Evolutionary conservation across 2,113 vertebrate genomes (phyloP).

Genomic region (Triplophysa rosa): DNA sequence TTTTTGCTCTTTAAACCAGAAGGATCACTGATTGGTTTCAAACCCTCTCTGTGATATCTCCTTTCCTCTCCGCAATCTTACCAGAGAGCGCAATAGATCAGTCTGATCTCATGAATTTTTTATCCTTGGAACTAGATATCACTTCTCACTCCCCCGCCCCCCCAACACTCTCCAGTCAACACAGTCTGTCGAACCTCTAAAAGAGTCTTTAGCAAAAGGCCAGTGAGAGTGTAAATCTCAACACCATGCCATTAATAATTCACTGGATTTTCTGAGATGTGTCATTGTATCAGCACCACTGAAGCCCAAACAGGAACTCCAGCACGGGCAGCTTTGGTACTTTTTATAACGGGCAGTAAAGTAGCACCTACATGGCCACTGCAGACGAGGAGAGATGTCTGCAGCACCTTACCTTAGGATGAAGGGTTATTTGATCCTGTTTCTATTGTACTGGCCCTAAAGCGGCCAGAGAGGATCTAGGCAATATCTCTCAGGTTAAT

Average conservation of each 20-base stretch:
- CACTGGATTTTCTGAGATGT: conserved; percentile 37
- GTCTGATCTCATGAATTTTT: conserved; percentile 50
- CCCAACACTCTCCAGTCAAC: conserved; percentile 37
- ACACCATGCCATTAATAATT: conserved; percentile 45
- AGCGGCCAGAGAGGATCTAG: conserved; percentile 55
- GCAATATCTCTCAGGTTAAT: conserved; percentile 72
- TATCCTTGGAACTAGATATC: conserved; percentile 44
- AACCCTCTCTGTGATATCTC: not conserved
- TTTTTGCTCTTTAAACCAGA: not conserved
- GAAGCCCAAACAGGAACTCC: not conserved
- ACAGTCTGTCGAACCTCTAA: conserved; percentile 36
- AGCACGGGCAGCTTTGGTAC: not conserved
- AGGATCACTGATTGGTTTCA: conserved; percentile 18
- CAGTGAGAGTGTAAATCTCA: conserved; percentile 15
- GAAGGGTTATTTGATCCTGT: conserved; percentile 42
- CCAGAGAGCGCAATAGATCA: conserved; percentile 31
- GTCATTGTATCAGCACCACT: conserved; percentile 20
- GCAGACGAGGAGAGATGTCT: not conserved
- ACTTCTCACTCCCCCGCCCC: conserved; percentile 25
- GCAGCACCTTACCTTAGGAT: conserved; percentile 3
- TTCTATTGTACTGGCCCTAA: conserved; percentile 40
- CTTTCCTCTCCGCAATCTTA: conserved; percentile 26
- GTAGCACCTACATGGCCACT: not conserved
- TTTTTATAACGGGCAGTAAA: conserved; percentile 9
- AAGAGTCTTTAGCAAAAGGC: conserved; percentile 33